Base-by-base conservation (phyloP, 2,113 vertebrate genomes). In the Scytalopus superciliaris region DNA sequence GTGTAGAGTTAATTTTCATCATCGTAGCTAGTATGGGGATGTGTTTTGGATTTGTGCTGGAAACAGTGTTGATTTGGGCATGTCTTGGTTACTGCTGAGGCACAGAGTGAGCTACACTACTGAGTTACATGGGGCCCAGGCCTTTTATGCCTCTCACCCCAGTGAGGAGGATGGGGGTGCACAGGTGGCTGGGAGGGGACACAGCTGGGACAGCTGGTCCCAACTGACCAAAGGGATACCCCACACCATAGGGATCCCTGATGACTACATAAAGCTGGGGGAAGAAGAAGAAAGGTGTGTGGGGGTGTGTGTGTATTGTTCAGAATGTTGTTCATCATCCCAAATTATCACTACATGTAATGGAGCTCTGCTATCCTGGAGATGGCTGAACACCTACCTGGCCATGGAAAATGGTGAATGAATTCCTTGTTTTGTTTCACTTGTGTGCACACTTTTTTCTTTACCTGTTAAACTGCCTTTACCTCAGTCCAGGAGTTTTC, bases 291-390 rank as follows among this genome's bases (percentile, higher is more conserved):
- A 22, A 63, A 35, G 31, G 21, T 12, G 39, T 39, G 22, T 3
- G 31, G 7, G 14, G 2, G 24, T 7, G 31, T 2, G 44, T 7
- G 16, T 19, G 56, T 5, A 25, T 3, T 35, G 37, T 19, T 44
- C 44, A n/a, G 52, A 67, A 67, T 19, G 28, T 3, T 28, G 0
- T 59, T 74, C 73, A n/a, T 24, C 39, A 14, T 19, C n/a, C 53
- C 12, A 35, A 80, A 15, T 17, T 52, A 67, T n/a, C 7, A 3
- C 14, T 1, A 27, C 0, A 0, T 9, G 27, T 14, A 45, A 35
- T 23, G 21, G 67, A 79, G 45, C 52, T 17, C 45, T 19, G 52
- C 30, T 40, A 10, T 40, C 67, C 67, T 67, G 59, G 52, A 27
- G 18, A 12, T 27, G n/a, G 50, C 12, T 60, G n/a, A 73, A 35